Evolutionary conservation across 2,797 vertebrate genomes (phyloP).

Genomic region (Erithacus rubecula): DNA sequence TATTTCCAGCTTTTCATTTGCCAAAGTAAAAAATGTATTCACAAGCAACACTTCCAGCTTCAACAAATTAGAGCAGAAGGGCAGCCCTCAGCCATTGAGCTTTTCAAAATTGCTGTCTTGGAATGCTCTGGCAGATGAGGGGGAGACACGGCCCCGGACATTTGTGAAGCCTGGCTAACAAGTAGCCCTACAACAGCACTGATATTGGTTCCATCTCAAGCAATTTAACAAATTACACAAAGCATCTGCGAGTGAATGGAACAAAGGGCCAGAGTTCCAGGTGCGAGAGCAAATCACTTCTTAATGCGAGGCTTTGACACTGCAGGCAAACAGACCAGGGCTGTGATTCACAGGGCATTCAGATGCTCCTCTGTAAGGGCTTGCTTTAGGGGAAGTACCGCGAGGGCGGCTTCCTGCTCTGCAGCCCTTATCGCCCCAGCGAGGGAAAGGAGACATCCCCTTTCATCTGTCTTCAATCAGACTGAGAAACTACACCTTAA

Average conservation of each 20-base stretch:
- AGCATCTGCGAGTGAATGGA: not conserved
- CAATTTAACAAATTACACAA: not conserved
- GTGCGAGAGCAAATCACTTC: not conserved
- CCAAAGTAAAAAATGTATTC: slow-evolving; percentile 45
- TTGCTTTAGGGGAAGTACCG: not conserved
- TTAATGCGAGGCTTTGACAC: not conserved
- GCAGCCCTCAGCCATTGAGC: not conserved
- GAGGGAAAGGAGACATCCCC: slow-evolving; percentile 29
- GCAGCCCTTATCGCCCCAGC: not conserved
- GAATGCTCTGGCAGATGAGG: not conserved
- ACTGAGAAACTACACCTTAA: slow-evolving; percentile 46
- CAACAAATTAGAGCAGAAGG: slow-evolving; percentile 12
- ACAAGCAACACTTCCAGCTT: slow-evolving; percentile 26
- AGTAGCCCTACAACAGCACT: not conserved
- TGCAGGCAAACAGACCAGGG: not conserved
- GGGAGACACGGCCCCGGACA: not conserved
- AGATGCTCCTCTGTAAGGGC: not conserved
- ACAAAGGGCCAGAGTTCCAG: not conserved
- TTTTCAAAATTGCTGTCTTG: not conserved
- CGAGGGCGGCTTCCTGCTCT: not conserved
- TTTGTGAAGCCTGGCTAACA: not conserved
- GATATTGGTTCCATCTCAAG: not conserved
- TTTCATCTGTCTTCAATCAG: slow-evolving; percentile 47
- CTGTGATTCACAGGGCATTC: not conserved
- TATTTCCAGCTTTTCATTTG: slow-evolving; percentile 57